Evolutionary conservation across 2,888 invertebrate species (phyloP).

Genomic region (Clitarchus hookeri): DNA sequence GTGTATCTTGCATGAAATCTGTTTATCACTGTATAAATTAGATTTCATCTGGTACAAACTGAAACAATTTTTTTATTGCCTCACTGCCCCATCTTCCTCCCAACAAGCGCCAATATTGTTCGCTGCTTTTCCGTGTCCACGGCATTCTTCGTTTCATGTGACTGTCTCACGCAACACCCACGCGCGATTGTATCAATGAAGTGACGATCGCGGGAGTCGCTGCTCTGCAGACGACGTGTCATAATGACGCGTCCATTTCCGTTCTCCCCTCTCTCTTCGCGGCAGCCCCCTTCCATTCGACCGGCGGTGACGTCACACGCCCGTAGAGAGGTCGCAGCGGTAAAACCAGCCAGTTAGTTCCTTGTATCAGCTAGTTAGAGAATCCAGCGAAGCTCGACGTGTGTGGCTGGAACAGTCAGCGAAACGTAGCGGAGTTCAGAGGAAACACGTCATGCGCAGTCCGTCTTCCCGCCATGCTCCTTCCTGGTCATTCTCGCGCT

Average conservation of each 20-base stretch:
- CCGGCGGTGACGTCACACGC: neutral
- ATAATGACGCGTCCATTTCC: neutral
- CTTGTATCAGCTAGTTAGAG: slow-evolving; percentile 14
- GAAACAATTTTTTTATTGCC: too few species aligned
- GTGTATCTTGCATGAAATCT: too few species aligned
- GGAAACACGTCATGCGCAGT: slow-evolving; percentile 27
- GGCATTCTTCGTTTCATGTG: too few species aligned
- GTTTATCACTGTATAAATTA: too few species aligned
- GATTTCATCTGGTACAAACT: too few species aligned
- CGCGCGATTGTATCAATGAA: neutral
- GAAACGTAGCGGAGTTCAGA: slow-evolving; percentile 29
- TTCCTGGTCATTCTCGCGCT: neutral
- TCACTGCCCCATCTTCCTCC: too few species aligned
- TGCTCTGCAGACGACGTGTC: neutral
- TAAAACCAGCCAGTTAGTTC: slow-evolving; percentile 1
- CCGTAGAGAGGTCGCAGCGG: neutral
- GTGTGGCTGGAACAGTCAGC: slow-evolving; percentile 29
- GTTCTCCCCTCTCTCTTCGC: neutral
- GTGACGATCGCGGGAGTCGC: neutral
- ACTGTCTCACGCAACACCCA: too few species aligned
- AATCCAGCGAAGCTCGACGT: neutral
- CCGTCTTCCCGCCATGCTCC: neutral
- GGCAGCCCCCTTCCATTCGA: neutral
- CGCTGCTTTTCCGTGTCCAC: too few species aligned
- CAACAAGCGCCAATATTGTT: too few species aligned